These are phyloP conservation scores for Cantharis nigra DNA, from an alignment of 2,888 invertebrate genomes.

Conservation along the genomic window DNA sequence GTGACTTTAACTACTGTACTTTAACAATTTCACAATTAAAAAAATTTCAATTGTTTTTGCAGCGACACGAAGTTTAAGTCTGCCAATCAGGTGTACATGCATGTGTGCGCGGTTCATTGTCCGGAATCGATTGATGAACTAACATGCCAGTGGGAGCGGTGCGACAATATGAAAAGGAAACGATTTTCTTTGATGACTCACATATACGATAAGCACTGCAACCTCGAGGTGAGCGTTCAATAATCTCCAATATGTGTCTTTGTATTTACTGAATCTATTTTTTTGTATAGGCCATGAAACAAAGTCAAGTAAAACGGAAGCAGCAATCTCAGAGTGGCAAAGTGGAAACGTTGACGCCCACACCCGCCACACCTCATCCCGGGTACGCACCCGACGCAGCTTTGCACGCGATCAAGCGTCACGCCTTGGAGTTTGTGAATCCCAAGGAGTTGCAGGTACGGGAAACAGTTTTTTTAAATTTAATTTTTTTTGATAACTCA, in stretches of 20 bases:
- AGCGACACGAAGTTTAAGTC: conserved; percentile 69
- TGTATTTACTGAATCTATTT: too few species aligned
- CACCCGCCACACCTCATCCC: conserved; percentile 67
- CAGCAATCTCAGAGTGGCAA: conserved; percentile 59
- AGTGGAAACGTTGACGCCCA: conserved; percentile 60
- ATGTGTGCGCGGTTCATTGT: conserved; percentile 85
- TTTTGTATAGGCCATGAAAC: conserved; percentile 62
- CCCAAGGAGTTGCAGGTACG: conserved; percentile 85
- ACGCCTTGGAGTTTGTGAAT: conserved; percentile 88
- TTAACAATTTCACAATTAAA: not conserved
- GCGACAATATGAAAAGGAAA: conserved; percentile 87
- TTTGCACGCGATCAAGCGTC: conserved; percentile 93
- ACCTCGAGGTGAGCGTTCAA: conserved; percentile 66
- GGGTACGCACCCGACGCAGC: conserved; percentile 96
- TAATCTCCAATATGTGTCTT: too few species aligned
- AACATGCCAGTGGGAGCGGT: conserved; percentile 87
- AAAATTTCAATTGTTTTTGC: conserved; percentile 31
- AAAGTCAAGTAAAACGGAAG: conserved; percentile 69
- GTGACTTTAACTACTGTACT: conserved; percentile 36
- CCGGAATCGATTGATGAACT: conserved; percentile 72
- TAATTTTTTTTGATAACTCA: not conserved
- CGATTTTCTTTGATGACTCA: conserved; percentile 97
- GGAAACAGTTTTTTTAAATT: conserved; percentile 18
- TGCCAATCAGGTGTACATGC: conserved; percentile 81
- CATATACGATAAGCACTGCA: conserved; percentile 92